Percentiles rank a stretch among this genome's conserved stretches.
phyloP scores from a whole-genome alignment of 2,797 vertebrate genomes.

The Cossypha heuglini region DNA sequence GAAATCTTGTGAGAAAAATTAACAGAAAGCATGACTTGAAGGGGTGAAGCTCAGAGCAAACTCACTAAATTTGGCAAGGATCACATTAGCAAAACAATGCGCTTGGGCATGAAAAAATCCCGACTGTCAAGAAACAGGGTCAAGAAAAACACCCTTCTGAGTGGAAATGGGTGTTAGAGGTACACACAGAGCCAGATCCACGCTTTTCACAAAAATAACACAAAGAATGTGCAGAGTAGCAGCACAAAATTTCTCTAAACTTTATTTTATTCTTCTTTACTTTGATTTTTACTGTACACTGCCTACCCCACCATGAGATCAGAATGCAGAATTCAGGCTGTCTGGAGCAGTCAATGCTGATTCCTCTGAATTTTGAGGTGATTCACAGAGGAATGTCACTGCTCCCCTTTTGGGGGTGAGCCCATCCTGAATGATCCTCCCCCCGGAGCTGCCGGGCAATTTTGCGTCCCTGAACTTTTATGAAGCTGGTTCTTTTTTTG shows the following conservation, averaged over 20 bases:
- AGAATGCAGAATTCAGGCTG: accelerated
- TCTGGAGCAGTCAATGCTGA: accelerated
- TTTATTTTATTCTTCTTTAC: not conserved
- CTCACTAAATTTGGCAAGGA: not conserved
- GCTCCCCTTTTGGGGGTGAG: not conserved
- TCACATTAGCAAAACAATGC: not conserved
- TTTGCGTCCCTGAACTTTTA: accelerated
- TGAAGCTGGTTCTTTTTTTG: not conserved
- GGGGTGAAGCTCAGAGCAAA: not conserved
- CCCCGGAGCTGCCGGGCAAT: accelerated
- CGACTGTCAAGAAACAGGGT: accelerated
- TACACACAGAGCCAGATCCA: not conserved
- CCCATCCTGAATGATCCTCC: not conserved
- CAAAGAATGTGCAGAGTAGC: not conserved
- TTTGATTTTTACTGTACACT: accelerated
- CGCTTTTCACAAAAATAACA: not conserved
- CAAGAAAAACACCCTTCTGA: not conserved
- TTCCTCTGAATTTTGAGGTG: not conserved
- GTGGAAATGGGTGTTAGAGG: not conserved
- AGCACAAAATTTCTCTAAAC: not conserved
- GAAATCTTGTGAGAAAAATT: not conserved
- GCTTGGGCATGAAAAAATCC: not conserved
- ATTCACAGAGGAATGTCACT: not conserved
- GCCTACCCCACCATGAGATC: accelerated
- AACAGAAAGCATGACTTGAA: not conserved